These are phyloP conservation scores for Trachythela sp. DNA, from an alignment of 64 coral and sea anemone genomes.

Conservation along the genomic window DNA sequence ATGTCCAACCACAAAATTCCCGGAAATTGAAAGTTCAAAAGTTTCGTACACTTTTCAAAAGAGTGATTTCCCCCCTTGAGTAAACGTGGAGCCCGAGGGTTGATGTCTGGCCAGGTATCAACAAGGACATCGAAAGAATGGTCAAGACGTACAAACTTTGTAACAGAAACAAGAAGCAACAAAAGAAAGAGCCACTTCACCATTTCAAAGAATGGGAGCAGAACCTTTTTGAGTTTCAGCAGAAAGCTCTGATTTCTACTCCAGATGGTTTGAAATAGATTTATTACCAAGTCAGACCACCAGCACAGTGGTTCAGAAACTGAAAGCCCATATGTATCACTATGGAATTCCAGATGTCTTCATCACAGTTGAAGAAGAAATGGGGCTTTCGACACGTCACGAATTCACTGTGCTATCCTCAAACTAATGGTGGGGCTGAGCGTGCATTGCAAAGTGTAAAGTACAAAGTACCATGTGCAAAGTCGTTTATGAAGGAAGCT, in stretches of 20 bases:
- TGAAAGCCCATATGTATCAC: background rate
- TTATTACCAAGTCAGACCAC: background rate
- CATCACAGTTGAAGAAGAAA: background rate
- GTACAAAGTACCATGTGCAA: too few relatives aligned
- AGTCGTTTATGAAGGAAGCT: too few relatives aligned
- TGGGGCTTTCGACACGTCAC: background rate
- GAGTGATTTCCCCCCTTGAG: too few relatives aligned
- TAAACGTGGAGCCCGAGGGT: conserved; percentile 27
- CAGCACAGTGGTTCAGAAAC: conserved; percentile 14
- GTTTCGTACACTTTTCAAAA: too few relatives aligned
- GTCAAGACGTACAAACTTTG: conserved; percentile 35
- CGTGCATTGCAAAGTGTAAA: too few relatives aligned
- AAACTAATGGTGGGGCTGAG: too few relatives aligned
- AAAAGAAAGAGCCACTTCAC: conserved; percentile 50
- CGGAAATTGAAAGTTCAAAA: too few relatives aligned
- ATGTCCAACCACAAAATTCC: too few relatives aligned
- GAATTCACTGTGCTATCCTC: background rate
- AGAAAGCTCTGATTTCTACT: conserved; percentile 12
- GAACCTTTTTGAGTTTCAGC: conserved; percentile 35
- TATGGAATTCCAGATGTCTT: background rate
- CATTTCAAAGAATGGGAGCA: conserved; percentile 41
- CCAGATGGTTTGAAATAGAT: background rate
- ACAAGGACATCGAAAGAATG: conserved; percentile 27
- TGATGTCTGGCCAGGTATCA: conserved; percentile 52
- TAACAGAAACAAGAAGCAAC: background rate